Evolutionary conservation across 1,140 invertebrate species (phyloP), one percentile per base, ranked within the genome.

Genomic region (Centruroides vittatus): DNA sequence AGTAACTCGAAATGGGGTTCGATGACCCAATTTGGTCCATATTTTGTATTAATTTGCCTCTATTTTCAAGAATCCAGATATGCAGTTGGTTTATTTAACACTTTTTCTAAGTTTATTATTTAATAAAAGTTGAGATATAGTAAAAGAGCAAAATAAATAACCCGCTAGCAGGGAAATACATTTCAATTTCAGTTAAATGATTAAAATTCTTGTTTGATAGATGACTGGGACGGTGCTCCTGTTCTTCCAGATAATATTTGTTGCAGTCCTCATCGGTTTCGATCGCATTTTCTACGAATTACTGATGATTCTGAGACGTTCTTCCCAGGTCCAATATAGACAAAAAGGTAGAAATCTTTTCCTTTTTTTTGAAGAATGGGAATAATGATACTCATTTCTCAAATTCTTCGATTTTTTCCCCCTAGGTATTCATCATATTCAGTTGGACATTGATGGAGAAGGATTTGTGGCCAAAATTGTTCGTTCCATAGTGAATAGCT

Each of bases 281-380:
- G 62, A 63, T 11, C 54, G 58, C 35, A 50, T 60, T 8, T 63
- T 63, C 35, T 63, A 57, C 35, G 62, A 63, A 54, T 63, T 63
- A 12, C 50, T 63, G 7, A 57, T 60, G 58, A 35, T 63, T 8
- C 52, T 63, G n/a, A 54, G 60, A 57, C 36, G 62, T 9, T 58
- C 59, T 35, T 35, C 62, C 0, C 48, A 60, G 0, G 55, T 63
- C 11, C 50, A 57, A 34, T 63, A 60, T 49, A 59, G 54, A n/a
- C 58, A 63, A 36, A 60, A 48, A 57, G 58, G 61, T 62, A 4
- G 10, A n/a, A 51, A 51, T 1, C 23, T 23, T 23, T 23, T n/a
- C n/a, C n/a, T n/a, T 0, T 23, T 23, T 23, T 23, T 23, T 23
- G 23, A 23, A 23, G 23, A 23, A 23, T 23, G 23, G 23, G 23